These are phyloP conservation scores for Archips xylosteana DNA, from an alignment of 2,888 invertebrate genomes.

Conservation along the genomic window DNA sequence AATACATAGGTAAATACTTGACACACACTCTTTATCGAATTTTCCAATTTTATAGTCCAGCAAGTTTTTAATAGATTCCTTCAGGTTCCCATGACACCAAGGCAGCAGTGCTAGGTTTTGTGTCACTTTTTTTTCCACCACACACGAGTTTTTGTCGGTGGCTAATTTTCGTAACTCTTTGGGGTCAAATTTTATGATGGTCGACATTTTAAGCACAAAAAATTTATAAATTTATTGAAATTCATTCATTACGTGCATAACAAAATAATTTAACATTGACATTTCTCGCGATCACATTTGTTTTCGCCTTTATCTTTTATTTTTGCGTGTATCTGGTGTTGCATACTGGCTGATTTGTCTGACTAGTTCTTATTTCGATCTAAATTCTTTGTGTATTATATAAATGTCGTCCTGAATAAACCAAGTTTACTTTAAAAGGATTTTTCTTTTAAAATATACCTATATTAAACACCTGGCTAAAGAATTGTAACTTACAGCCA, in stretches of 20 bases:
- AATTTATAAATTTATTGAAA: slow-evolving; percentile 26
- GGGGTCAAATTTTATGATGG: slow-evolving; percentile 80
- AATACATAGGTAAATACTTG: slow-evolving; percentile 8
- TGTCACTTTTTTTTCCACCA: slow-evolving; percentile 81
- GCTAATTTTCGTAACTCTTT: slow-evolving; percentile 83
- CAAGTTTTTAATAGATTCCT: slow-evolving; percentile 85
- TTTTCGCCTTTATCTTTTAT: slow-evolving; percentile 19
- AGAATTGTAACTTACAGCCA: slow-evolving; percentile 8
- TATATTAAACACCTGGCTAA: neutral
- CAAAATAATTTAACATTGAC: slow-evolving; percentile 22
- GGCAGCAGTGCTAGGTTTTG: slow-evolving; percentile 87
- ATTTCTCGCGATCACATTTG: slow-evolving; percentile 37
- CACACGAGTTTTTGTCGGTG: slow-evolving; percentile 85
- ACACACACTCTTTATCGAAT: slow-evolving; percentile 87
- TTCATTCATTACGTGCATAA: slow-evolving; percentile 27
- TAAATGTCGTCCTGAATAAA: too few relatives aligned
- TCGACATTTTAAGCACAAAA: slow-evolving; percentile 70
- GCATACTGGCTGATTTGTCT: too few relatives aligned
- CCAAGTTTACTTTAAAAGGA: too few relatives aligned
- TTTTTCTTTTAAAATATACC: too few relatives aligned
- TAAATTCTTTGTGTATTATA: too few relatives aligned
- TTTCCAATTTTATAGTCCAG: slow-evolving; percentile 86
- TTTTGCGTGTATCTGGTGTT: neutral
- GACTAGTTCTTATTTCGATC: too few relatives aligned
- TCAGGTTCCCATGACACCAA: slow-evolving; percentile 86